Evolutionary conservation across 2,113 vertebrate genomes (phyloP), one percentile per base, ranked within the genome.

Genomic region (Anoplopoma fimbria): DNA sequence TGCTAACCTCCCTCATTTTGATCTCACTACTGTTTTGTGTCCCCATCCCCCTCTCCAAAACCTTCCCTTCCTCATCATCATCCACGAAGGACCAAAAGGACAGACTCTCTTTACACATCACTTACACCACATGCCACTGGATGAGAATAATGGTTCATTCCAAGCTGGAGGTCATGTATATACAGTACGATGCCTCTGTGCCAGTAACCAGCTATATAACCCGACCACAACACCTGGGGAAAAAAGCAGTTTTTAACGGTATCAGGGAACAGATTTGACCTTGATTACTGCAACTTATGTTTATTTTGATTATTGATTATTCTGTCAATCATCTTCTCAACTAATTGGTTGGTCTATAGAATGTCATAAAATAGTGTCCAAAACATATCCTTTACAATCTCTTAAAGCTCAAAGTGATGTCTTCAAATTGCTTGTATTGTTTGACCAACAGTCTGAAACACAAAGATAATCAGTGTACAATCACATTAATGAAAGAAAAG

Each of bases 21-120:
- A 53, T 62, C 65, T 68, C 55, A 1, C 63, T 64, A 36, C 68
- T 40, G 34, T 47, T 72, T 75, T 55, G 45, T 19, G 3, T 47
- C 75, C 81, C 87, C 83, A 67, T 70, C 87, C 88, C 84, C 86
- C 81, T 67, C 36, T 31, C 45, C 49, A 38, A 81, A 74, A 67
- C 61, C 73, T 72, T 53, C 70, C 2, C 71, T 29, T 75, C 53
- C 73, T 84, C 70, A 42, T 87, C 67, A n/a, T 60, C 77, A 47
- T 84, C 83, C 89, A 36, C 21, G 1, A 53, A 53, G 68, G 47
- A 36, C 47, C 68, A 67, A 69, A 55, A 73, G 60, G 70, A 71
- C 64, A 57, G 49, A 55, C 40, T 0, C 60, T 82, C 51, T 60
- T 45, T 64, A 45, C 34, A 87, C 73, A 75, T 68, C 47, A 13